Percentiles rank a stretch among this genome's conserved stretches.
Evolutionary conservation across 1,140 invertebrate species (phyloP).

Genomic region (Euglossa dilemma): DNA sequence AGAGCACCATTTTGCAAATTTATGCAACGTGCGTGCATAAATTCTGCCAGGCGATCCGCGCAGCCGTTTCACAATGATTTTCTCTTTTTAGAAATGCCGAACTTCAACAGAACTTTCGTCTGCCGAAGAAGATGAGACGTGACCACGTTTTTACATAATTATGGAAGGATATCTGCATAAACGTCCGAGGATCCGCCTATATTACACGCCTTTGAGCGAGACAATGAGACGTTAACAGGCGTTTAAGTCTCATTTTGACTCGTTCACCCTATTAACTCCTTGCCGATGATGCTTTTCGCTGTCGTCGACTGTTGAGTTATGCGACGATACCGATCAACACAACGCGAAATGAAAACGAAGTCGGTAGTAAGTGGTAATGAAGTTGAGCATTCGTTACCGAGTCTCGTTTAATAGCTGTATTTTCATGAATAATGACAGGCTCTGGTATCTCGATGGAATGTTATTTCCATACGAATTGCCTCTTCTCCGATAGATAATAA

Average conservation of each 20-base stretch:
- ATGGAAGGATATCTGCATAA: not conserved
- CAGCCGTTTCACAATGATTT: slow-evolving; percentile 17
- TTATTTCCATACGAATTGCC: too few species aligned
- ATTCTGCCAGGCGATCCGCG: not conserved
- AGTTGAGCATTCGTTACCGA: not conserved
- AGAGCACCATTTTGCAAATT: too few species aligned
- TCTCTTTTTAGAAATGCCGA: slow-evolving; percentile 35
- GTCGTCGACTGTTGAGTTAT: too few species aligned
- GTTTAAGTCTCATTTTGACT: not conserved
- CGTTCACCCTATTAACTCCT: not conserved
- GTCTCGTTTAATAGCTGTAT: not conserved
- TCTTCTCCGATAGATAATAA: too few species aligned
- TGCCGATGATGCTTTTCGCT: too few species aligned
- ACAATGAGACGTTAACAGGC: not conserved
- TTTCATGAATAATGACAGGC: not conserved
- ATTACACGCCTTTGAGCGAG: not conserved
- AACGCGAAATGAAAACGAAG: not conserved
- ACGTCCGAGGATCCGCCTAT: not conserved
- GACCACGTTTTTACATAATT: not conserved
- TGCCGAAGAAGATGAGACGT: not conserved
- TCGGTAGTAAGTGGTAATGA: not conserved
- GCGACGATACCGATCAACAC: too few species aligned
- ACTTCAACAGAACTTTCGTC: slow-evolving; percentile 5
- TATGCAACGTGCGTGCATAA: not conserved
- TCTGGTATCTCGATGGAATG: not conserved